Evolutionary conservation across 2,888 invertebrate genomes (phyloP).

Genomic region (Caenorhabditis angaria): DNA sequence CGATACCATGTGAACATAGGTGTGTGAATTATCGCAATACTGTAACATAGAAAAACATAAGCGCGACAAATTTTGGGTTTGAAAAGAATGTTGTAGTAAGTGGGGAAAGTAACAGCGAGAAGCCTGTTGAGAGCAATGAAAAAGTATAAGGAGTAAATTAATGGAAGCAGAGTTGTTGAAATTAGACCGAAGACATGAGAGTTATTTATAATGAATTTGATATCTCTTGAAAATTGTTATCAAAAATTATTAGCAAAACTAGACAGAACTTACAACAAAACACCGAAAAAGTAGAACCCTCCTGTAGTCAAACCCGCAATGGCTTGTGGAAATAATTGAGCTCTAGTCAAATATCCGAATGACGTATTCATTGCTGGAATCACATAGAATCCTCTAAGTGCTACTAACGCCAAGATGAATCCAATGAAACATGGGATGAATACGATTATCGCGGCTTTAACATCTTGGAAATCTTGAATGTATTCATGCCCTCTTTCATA

Average conservation of each 20-base stretch:
- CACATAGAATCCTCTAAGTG: background rate
- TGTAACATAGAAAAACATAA: background rate
- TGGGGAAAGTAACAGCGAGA: background rate
- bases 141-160: constrained; percentile 13
- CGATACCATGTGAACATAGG: background rate
- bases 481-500: no score
- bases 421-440: background rate
- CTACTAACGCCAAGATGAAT: background rate
- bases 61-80: background rate
- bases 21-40: background rate
- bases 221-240: constrained; percentile 3
- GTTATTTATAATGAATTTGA: background rate
- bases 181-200: constrained; percentile 12
- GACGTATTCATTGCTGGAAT: background rate
- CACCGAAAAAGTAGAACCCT: constrained; percentile 16
- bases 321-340: no score
- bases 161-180: constrained; percentile 14
- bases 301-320: constrained; percentile 11
- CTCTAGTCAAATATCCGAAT: background rate
- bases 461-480: background rate
- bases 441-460: background rate
- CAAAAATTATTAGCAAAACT: no score
- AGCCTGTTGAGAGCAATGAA: constrained; percentile 29
- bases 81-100: background rate
- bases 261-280: constrained; percentile 18